Evolutionary conservation across 2,888 invertebrate species (phyloP).

Genomic region (Patella ulyssiponensis): DNA sequence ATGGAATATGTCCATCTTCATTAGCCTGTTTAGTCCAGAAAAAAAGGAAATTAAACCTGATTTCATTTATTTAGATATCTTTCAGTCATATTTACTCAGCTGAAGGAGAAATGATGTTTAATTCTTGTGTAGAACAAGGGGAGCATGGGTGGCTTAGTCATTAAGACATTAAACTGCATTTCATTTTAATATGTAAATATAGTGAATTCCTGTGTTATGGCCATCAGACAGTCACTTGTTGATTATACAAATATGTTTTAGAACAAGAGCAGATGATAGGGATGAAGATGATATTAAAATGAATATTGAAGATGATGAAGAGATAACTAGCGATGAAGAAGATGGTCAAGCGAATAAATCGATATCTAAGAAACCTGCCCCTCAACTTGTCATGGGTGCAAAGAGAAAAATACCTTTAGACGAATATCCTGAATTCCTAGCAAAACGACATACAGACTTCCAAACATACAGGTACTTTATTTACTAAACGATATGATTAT

Average conservation of each 20-base stretch:
- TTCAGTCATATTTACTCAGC: no score
- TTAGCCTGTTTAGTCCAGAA: no score
- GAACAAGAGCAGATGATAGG: neutral
- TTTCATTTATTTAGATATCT: no score
- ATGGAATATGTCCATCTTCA: no score
- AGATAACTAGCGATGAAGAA: conserved; percentile 24
- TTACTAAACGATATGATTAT: no score
- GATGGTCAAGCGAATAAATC: conserved; percentile 22
- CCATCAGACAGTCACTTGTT: no score
- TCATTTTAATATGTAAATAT: neutral
- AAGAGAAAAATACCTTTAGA: conserved; percentile 55
- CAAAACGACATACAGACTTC: conserved; percentile 64
- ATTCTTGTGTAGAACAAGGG: no score
- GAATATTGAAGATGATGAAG: conserved; percentile 26
- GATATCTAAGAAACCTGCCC: neutral
- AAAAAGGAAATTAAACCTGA: no score
- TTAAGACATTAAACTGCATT: no score
- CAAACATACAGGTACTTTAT: conserved; percentile 55
- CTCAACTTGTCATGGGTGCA: neutral
- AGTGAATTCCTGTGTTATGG: no score
- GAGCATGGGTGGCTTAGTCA: no score
- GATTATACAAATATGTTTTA: neutral
- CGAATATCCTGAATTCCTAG: conserved; percentile 64
- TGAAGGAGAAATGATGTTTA: no score
- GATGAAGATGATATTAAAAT: conserved; percentile 16